Percentiles rank a stretch among this genome's conserved stretches.
These are phyloP conservation scores for Epiblema foenella DNA, from an alignment of 2,888 invertebrate genomes.

Conservation along the genomic window DNA sequence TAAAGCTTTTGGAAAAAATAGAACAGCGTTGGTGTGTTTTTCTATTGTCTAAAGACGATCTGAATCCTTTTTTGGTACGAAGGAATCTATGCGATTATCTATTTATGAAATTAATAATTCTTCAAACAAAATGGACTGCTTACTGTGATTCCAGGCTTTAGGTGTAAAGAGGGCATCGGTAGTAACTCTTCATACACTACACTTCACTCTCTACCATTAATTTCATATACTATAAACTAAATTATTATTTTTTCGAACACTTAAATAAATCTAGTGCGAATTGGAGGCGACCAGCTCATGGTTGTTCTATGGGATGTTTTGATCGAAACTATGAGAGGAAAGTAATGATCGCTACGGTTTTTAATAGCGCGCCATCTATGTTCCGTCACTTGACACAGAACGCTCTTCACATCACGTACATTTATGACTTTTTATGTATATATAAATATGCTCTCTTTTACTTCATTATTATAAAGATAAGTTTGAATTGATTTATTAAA, in stretches of 20 bases:
- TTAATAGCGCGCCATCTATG: constrained; percentile 58
- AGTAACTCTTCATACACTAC: constrained; percentile 58
- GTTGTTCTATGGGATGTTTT: constrained; percentile 75
- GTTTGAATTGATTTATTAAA: background rate
- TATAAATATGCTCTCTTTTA: background rate
- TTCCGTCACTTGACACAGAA: constrained; percentile 26
- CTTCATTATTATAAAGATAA: background rate
- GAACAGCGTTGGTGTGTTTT: constrained; percentile 18
- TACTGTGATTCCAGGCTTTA: constrained; percentile 82
- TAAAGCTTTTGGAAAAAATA: constrained; percentile 33
- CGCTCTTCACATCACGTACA: background rate
- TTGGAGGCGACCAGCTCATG: constrained; percentile 70
- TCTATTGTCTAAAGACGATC: constrained; percentile 6
- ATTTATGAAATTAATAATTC: constrained; percentile 42
- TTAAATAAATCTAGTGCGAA: constrained; percentile 69
- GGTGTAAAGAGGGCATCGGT: constrained; percentile 80
- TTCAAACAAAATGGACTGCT: constrained; percentile 48
- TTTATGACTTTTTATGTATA: background rate
- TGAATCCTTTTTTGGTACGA: background rate
- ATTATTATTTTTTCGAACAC: constrained; percentile 51
- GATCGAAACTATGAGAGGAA: constrained; percentile 53
- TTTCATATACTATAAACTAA: constrained; percentile 36
- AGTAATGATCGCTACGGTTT: constrained; percentile 65
- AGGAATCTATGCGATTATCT: background rate
- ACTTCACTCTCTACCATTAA: constrained; percentile 61